Base-by-base conservation (phyloP, 2,888 invertebrate species). In the Nowickia ferox region DNA sequence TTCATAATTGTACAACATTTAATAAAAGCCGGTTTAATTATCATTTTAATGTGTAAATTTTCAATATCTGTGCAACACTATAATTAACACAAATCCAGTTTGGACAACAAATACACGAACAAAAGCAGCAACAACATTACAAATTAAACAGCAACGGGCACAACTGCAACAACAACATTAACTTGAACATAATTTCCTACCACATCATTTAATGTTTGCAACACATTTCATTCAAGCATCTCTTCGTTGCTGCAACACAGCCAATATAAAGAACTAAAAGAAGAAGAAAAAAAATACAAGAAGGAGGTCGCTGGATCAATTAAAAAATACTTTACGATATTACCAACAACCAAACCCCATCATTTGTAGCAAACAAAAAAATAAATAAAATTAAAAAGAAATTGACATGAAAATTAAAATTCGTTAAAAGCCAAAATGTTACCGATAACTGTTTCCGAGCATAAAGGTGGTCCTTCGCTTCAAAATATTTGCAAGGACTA, bases 291-390 rank as follows among this genome's bases (percentile, higher is more conserved):
- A 71, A 38, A 68, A 11, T 22, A 79, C 57, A 40, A 71, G 68
- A 69, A 78, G 63, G 61, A 77, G 84, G 77, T 65, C 63, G 63
- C 63, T 78, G 63, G 65, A 87, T 84, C 87, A 87, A 87, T 87
- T 87, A 87, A 85, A 87, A 87, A 82, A 81, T 87, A 84, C 84
- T 87, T 87, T 87, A 84, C 51, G 85, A 87, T 87, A 82, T 84
- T 71, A 79, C 72, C 65, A 2, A 59, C 57, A 17, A 30, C n/a
- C 15, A 19, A 65, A 30, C 51, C 15, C 22, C 38, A 40, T 68
- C 9, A 59, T 66, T 66, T 77, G 6, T 13, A 15, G 19, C 51
- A 4, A 17, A 38, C 40, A 40, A 40, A 0, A 11, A 44, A 38
- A 30, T 13, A 53, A 17, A n/a, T 59, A 69, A 68, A 57, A 38